These are phyloP conservation scores for Paraplagusia blochii DNA, from an alignment of 2,113 vertebrate genomes.

Conservation along the genomic window DNA sequence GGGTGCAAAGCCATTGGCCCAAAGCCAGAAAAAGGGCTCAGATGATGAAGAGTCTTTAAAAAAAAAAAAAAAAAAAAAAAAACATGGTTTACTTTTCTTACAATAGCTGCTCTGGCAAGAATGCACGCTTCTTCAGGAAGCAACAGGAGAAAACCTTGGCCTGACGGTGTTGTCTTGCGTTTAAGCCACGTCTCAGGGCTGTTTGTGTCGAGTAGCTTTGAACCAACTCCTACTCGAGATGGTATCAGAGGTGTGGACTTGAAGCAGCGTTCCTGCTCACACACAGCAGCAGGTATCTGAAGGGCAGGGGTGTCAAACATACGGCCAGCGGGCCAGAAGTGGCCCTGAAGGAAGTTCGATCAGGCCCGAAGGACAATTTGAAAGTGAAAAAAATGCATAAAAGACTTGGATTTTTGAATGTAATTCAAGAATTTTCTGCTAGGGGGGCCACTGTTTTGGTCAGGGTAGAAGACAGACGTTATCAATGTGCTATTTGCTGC, in stretches of 20 bases:
- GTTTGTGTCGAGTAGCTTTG: conserved; percentile 61
- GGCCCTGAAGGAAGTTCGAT: too few species aligned
- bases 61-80: conserved; percentile 22
- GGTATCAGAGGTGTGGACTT: conserved; percentile 53
- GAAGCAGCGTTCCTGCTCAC: conserved; percentile 35
- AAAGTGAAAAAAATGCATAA: too few species aligned
- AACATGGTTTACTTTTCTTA: conserved; percentile 69
- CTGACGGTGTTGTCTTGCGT: conserved; percentile 52
- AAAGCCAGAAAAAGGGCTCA: conserved; percentile 72
- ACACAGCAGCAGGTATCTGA: too few species aligned
- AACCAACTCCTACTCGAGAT: conserved; percentile 59
- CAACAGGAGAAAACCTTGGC: conserved; percentile 51
- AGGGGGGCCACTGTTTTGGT: too few species aligned
- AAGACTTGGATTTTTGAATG: too few species aligned
- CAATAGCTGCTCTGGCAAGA: conserved; percentile 61
- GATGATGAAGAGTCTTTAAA: conserved; percentile 57
- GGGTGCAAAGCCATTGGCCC: conserved; percentile 72
- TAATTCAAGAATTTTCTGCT: too few species aligned
- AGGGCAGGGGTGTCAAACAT: too few species aligned
- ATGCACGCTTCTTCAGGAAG: conserved; percentile 57
- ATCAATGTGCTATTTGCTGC: too few species aligned
- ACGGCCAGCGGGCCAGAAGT: too few species aligned
- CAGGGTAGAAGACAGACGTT: too few species aligned
- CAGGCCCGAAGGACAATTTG: too few species aligned
- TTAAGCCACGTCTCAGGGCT: conserved; percentile 57